Percentiles rank a stretch among this genome's conserved stretches.
Conservation (phyloP, 2,888 invertebrate genomes). For the Sympetrum striolatum region DNA sequence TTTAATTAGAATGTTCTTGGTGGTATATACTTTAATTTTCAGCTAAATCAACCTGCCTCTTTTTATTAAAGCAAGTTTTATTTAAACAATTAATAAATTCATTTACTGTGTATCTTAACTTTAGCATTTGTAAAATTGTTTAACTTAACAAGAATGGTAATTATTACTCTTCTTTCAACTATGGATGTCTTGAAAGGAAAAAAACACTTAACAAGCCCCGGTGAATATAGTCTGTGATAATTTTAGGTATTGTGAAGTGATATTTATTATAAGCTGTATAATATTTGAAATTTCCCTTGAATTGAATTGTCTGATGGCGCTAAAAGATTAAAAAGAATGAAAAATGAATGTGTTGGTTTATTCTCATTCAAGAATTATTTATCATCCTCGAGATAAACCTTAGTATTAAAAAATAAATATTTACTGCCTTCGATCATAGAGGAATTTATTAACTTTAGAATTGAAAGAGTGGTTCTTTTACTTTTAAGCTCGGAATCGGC, state of each 20-base stretch:
- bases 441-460: too few relatives aligned
- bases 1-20: constrained; percentile 19
- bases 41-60: not conserved
- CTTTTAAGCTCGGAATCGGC: too few relatives aligned
- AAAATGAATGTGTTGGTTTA: too few relatives aligned
- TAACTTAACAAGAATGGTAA: constrained; percentile 27
- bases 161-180: constrained; percentile 5
- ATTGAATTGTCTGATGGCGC: constrained; percentile 42
- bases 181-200: constrained; percentile 6
- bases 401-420: too few relatives aligned
- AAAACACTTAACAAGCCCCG: constrained; percentile 36
- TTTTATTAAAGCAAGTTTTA: not conserved
- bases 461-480: too few relatives aligned
- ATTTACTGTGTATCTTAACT: constrained; percentile 14
- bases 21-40: constrained; percentile 22
- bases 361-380: too few relatives aligned
- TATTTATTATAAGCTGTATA: constrained; percentile 35
- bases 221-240: constrained; percentile 44
- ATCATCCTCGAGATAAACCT: too few relatives aligned
- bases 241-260: constrained; percentile 43
- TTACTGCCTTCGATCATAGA: too few relatives aligned
- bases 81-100: not conserved
- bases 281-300: constrained; percentile 24
- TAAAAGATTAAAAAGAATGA: constrained; percentile 10
- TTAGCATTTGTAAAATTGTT: constrained; percentile 23